Conservation (phyloP, 2,113 vertebrate genomes). For the Alosa alosa region DNA sequence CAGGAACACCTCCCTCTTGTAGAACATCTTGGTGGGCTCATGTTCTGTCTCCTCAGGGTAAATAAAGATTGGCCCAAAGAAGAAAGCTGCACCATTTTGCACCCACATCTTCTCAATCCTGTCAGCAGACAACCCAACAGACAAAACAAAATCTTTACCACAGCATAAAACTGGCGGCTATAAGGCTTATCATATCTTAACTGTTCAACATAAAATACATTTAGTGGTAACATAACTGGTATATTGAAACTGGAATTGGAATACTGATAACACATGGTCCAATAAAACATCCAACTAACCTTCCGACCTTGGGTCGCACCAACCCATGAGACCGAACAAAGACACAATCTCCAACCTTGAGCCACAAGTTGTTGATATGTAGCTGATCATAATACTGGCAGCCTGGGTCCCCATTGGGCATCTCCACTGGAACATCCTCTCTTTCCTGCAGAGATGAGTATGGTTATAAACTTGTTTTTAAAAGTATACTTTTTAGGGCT, state of each 20-base stretch:
- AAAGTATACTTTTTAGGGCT: too few species aligned
- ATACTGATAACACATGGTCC: neutral
- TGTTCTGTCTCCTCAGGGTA: constrained; percentile 96
- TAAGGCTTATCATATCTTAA: neutral
- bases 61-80: constrained; percentile 97
- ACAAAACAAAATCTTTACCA: neutral
- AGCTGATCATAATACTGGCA: constrained; percentile 94
- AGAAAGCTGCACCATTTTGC: constrained; percentile 84
- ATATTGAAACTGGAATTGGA: neutral
- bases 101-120: constrained; percentile 94
- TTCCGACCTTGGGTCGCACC: constrained; percentile 85
- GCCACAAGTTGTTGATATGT: constrained; percentile 87
- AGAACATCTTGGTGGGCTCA: constrained; percentile 99
- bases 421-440: constrained; percentile 90
- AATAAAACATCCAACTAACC: constrained; percentile 63
- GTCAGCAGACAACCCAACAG: constrained; percentile 17
- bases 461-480: neutral
- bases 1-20: constrained; percentile 96
- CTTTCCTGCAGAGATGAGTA: constrained; percentile 73
- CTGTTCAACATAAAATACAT: neutral
- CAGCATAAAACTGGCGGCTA: neutral
- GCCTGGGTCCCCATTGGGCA: constrained; percentile 86
- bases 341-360: constrained; percentile 93
- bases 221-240: neutral
- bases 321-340: constrained; percentile 93